Percentiles rank a stretch among this genome's conserved stretches.
phyloP scores from a whole-genome alignment of 2,888 invertebrate genomes.

The Orthosia gracilis region DNA sequence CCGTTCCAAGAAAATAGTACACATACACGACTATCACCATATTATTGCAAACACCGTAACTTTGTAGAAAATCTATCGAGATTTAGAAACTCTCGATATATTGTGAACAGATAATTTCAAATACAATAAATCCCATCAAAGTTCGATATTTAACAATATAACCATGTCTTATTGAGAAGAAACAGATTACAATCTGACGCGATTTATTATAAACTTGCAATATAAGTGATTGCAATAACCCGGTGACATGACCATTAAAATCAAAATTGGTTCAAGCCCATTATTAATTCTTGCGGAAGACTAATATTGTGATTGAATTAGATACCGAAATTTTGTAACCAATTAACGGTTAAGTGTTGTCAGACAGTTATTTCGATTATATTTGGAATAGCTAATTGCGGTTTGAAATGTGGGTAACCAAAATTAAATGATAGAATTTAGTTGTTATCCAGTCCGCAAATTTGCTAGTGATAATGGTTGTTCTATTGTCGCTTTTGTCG shows the following conservation, averaged over 20 bases:
- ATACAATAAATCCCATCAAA: no score
- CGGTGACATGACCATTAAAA: constrained; percentile 6
- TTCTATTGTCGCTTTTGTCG: background rate
- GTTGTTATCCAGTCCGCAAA: background rate
- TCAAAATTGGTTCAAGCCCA: constrained; percentile 17
- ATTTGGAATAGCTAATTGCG: constrained; percentile 28
- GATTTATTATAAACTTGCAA: no score
- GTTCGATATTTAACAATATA: no score
- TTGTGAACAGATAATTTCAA: no score
- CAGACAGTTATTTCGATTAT: background rate
- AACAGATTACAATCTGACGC: no score
- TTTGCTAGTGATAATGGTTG: background rate
- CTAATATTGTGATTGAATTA: constrained; percentile 24
- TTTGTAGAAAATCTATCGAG: no score
- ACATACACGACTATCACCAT: no score
- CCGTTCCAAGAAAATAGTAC: no score
- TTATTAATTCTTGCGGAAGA: constrained; percentile 28
- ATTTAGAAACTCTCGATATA: no score
- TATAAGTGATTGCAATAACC: no score
- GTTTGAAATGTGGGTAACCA: constrained; percentile 14
- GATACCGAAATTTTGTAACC: constrained; percentile 29
- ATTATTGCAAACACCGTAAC: no score
- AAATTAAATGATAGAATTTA: constrained; percentile 12
- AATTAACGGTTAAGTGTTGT: constrained; percentile 30
- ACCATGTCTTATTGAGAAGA: no score